Percentiles rank a stretch among this genome's conserved stretches.
phyloP scores from a whole-genome alignment of 35 echinoderm and acorn worm genomes.

The Chiridota heheva region DNA sequence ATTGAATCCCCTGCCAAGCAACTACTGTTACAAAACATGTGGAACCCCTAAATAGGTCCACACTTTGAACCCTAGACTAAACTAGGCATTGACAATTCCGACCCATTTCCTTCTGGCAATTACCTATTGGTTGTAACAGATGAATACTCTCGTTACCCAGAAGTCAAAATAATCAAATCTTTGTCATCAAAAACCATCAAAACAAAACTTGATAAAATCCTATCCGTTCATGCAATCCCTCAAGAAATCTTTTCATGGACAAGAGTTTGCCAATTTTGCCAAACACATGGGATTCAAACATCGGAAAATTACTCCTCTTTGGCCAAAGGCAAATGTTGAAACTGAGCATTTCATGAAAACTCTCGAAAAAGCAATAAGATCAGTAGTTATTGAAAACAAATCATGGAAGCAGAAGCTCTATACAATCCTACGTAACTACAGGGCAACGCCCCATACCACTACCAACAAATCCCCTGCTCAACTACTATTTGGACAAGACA shows the following conservation, averaged over 20 bases:
- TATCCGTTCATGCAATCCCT: conserved; percentile 29
- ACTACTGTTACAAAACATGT: conserved; percentile 4
- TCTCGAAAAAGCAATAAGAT: conserved; percentile 57
- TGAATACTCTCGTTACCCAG: conserved; percentile 62
- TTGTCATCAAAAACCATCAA: conserved; percentile 12
- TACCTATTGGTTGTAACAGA: conserved; percentile 50
- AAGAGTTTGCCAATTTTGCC: conserved; percentile 17
- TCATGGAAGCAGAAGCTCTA: conserved; percentile 61
- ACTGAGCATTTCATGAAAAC: conserved; percentile 64
- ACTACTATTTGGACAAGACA: conserved; percentile 66
- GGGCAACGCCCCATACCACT: conserved; percentile 57
- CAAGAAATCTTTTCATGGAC: not conserved
- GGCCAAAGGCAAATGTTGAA: conserved; percentile 80
- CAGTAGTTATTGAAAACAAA: conserved; percentile 39
- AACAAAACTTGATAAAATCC: conserved; percentile 24
- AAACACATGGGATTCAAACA: conserved; percentile 71
- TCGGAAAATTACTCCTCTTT: conserved; percentile 67
- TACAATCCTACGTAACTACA: conserved; percentile 69
- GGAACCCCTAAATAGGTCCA: conserved; percentile 45
- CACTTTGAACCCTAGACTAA: conserved; percentile 14
- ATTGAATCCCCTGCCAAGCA: conserved; percentile 36
- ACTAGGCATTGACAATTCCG: conserved; percentile 43
- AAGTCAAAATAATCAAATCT: conserved; percentile 58
- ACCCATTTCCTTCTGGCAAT: conserved; percentile 50
- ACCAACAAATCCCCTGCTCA: conserved; percentile 50